Conservation (phyloP, 2,888 invertebrate genomes). For the Volucella zonaria region DNA sequence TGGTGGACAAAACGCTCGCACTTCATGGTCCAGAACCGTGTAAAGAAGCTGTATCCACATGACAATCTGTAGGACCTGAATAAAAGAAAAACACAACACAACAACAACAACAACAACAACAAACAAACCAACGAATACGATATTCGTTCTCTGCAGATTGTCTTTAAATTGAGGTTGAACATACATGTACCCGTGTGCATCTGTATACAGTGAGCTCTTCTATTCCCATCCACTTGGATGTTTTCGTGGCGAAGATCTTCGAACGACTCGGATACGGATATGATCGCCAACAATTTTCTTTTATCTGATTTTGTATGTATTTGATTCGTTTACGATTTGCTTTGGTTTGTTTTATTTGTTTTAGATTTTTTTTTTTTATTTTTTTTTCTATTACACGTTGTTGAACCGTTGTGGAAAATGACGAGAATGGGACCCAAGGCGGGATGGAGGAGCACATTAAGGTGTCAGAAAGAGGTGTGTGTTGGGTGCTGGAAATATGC, state of each 20-base stretch:
- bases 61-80: constrained; percentile 19
- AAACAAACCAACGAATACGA: constrained; percentile 8
- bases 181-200: too few relatives aligned
- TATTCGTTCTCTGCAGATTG: background rate
- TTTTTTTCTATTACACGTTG: constrained; percentile 28
- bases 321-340: constrained; percentile 61
- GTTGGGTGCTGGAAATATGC: background rate
- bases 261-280: background rate
- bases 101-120: constrained; percentile 5
- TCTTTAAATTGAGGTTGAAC: too few relatives aligned
- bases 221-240: too few relatives aligned
- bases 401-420: background rate
- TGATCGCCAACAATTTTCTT: constrained; percentile 49
- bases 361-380: too few relatives aligned
- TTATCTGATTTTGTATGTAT: constrained; percentile 51
- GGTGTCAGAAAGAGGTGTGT: constrained; percentile 46
- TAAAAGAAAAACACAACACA: constrained; percentile 11
- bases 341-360: background rate
- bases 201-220: too few relatives aligned
- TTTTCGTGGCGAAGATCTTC: background rate
- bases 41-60: background rate
- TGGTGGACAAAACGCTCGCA: too few relatives aligned
- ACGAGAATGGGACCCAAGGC: background rate
- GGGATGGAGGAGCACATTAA: background rate
- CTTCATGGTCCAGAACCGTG: too few relatives aligned